These are phyloP conservation scores for Paedocypris micromegethes DNA, from an alignment of 2,797 vertebrate species.

Conservation along the genomic window DNA sequence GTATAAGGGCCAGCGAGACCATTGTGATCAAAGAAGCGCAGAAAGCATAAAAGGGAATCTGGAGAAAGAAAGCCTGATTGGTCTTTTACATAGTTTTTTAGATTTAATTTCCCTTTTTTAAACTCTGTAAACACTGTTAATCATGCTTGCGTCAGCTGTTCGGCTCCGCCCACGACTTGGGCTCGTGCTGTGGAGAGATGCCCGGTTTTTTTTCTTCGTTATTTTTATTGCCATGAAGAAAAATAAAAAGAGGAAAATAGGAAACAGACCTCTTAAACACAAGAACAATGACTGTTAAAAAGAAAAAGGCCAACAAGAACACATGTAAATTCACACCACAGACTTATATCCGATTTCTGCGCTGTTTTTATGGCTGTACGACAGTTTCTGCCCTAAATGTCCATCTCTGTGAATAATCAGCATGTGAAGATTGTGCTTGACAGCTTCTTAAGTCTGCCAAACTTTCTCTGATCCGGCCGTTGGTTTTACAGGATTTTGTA, in stretches of 20 bases:
- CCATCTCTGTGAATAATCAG: slow-evolving; percentile 18
- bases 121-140: slow-evolving; percentile 48
- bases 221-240: slow-evolving; percentile 55
- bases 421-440: slow-evolving; percentile 49
- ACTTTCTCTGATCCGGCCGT: neutral
- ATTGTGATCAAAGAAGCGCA: slow-evolving; percentile 67
- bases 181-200: slow-evolving; percentile 52
- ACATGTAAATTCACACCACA: slow-evolving; percentile 44
- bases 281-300: slow-evolving; percentile 56
- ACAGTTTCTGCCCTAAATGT: slow-evolving; percentile 47
- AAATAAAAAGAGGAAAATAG: slow-evolving; percentile 41
- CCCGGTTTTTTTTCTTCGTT: slow-evolving; percentile 51
- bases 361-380: slow-evolving; percentile 41
- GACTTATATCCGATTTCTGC: slow-evolving; percentile 18
- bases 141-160: slow-evolving; percentile 62
- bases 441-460: slow-evolving; percentile 44
- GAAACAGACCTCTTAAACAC: slow-evolving; percentile 49
- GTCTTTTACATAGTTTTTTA: slow-evolving; percentile 41
- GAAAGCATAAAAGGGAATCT: slow-evolving; percentile 56
- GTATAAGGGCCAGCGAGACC: slow-evolving; percentile 63
- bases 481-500: slow-evolving; percentile 46
- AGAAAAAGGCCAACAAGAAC: slow-evolving; percentile 30
- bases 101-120: neutral
- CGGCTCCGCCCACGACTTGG: slow-evolving; percentile 45
- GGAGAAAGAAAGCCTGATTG: slow-evolving; percentile 55